These are phyloP conservation scores for Brachionus rubens DNA, from an alignment of 1,140 invertebrate genomes.

Conservation along the genomic window DNA sequence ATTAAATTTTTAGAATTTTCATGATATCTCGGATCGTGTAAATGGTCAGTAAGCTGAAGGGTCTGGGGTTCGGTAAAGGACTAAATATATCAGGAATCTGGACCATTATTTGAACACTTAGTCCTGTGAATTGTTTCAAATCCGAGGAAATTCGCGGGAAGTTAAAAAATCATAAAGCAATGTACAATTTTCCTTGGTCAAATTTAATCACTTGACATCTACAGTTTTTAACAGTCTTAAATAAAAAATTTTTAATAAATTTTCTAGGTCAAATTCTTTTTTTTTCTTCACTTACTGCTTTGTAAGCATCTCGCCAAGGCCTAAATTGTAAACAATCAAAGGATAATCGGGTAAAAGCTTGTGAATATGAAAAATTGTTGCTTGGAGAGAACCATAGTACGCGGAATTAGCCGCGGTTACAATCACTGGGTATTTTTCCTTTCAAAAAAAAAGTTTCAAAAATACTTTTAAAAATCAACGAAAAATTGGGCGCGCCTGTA, in stretches of 20 bases:
- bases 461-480: no score
- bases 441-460: no score
- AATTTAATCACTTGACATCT: constrained; percentile 37
- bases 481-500: no score
- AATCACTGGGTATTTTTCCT: no score
- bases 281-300: constrained; percentile 3
- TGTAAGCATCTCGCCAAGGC: not conserved
- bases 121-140: constrained; percentile 27
- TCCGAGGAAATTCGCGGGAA: not conserved
- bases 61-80: no score
- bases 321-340: constrained; percentile 35
- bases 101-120: no score
- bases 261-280: not conserved
- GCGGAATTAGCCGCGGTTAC: constrained; percentile 22
- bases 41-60: no score
- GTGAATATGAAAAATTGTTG: constrained; percentile 19
- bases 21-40: no score
- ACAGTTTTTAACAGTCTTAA: constrained; percentile 27
- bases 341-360: constrained; percentile 1
- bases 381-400: constrained; percentile 33
- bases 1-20: no score
- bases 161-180: no score
- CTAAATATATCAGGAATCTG: no score
- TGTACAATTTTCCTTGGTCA: not conserved
- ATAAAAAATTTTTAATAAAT: not conserved